Conservation (phyloP, 2,797 vertebrate genomes). For the Phalanger gymnotis region DNA sequence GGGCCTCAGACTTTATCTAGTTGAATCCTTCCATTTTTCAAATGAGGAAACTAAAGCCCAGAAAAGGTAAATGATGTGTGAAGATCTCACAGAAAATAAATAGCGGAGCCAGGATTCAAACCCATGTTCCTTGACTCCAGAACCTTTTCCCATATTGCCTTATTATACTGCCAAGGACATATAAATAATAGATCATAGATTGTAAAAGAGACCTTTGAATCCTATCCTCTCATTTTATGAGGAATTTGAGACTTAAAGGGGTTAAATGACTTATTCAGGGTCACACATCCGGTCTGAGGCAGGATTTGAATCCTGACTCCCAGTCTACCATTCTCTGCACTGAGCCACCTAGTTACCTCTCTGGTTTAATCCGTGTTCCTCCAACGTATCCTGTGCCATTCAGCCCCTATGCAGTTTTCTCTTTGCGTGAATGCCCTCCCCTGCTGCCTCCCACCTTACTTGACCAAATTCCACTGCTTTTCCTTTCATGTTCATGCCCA, state of each 20-base stretch:
- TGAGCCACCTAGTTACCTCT: not conserved
- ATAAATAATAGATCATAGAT: not conserved
- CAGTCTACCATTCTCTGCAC: not conserved
- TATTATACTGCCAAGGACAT: not conserved
- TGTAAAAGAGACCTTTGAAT: not conserved
- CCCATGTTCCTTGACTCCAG: not conserved
- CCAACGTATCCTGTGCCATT: not conserved
- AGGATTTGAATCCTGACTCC: not conserved
- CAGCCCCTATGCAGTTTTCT: not conserved
- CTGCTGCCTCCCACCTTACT: not conserved
- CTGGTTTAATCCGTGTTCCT: not conserved
- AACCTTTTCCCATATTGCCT: not conserved
- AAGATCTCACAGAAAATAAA: not conserved
- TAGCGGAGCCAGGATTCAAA: not conserved
- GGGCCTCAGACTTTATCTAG: not conserved
- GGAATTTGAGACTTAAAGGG: not conserved
- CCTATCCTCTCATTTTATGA: not conserved
- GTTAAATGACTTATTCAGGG: not conserved
- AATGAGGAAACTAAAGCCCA: not conserved
- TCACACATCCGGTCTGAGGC: not conserved
- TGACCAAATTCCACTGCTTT: not conserved
- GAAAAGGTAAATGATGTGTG: not conserved
- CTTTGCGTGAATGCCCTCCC: not conserved
- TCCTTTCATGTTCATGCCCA: not conserved
- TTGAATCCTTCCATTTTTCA: not conserved